A percentile compares a stretch with the other conserved stretches of the same genome.
phyloP scores from a whole-genome alignment of 2,888 invertebrate species.

The Phymatocera aterrima region DNA sequence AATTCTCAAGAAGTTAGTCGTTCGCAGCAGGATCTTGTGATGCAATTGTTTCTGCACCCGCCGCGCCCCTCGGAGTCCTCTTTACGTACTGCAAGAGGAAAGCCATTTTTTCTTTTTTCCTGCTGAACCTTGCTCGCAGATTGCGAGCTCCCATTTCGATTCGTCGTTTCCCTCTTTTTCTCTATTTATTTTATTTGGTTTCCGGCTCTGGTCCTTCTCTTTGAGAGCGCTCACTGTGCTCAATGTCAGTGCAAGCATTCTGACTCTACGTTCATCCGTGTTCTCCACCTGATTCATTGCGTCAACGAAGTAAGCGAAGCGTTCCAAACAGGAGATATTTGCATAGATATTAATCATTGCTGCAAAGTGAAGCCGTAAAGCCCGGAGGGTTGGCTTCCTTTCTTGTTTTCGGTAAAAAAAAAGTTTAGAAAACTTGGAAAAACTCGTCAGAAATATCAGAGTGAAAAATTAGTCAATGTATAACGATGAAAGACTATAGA shows the following conservation, averaged over 20 bases:
- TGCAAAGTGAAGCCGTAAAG: not conserved
- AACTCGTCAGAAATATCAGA: too few relatives aligned
- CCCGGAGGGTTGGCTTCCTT: not conserved
- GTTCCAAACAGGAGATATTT: not conserved
- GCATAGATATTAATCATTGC: not conserved
- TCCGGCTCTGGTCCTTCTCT: not conserved
- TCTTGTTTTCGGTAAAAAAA: not conserved
- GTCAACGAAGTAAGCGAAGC: slow-evolving; percentile 2
- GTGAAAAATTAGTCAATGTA: too few relatives aligned
- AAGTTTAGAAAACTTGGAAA: too few relatives aligned
- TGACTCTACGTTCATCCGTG: slow-evolving; percentile 6
- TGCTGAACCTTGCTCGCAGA: slow-evolving; percentile 12
- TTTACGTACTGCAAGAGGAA: not conserved
- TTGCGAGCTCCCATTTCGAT: slow-evolving; percentile 3
- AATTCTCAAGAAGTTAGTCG: slow-evolving; percentile 22
- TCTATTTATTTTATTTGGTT: too few relatives aligned
- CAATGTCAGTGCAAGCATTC: not conserved
- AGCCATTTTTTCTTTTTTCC: not conserved
- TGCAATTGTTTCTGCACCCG: slow-evolving; percentile 30
- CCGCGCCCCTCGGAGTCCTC: not conserved
- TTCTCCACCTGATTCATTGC: not conserved
- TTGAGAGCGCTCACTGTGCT: not conserved
- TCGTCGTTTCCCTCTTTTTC: not conserved
- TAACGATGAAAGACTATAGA: too few relatives aligned
- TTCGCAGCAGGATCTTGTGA: slow-evolving; percentile 18